phyloP scores from a whole-genome alignment of 2,888 invertebrate species.

The Isoperla grammatica region DNA sequence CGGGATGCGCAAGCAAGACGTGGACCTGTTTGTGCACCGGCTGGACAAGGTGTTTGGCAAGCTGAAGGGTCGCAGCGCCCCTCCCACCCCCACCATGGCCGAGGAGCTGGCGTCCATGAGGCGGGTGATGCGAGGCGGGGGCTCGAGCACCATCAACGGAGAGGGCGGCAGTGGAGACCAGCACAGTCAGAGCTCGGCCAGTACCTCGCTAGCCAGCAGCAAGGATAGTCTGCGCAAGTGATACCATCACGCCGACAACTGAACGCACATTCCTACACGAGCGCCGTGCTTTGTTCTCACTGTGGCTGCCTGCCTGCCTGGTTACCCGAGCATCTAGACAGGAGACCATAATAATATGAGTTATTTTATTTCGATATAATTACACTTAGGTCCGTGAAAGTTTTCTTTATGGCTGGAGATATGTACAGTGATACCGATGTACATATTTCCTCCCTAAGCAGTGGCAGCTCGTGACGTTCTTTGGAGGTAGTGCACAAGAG shows the following conservation, averaged over 20 bases:
- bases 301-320: too few species aligned
- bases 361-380: too few species aligned
- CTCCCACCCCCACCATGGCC: constrained; percentile 40
- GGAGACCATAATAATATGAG: too few species aligned
- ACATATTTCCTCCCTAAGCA: too few species aligned
- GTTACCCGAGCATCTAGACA: too few species aligned
- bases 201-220: constrained; percentile 40
- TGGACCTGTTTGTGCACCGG: constrained; percentile 61
- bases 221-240: constrained; percentile 41
- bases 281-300: too few species aligned
- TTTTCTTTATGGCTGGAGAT: too few species aligned
- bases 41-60: constrained; percentile 53
- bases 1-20: constrained; percentile 59
- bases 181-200: constrained; percentile 36
- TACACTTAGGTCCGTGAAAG: too few species aligned
- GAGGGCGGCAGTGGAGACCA: constrained; percentile 32
- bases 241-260: constrained; percentile 13
- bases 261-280: too few species aligned
- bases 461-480: too few species aligned
- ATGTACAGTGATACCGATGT: too few species aligned
- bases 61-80: constrained; percentile 39
- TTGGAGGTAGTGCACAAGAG: too few species aligned
- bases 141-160: constrained; percentile 28
- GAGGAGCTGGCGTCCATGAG: constrained; percentile 38
- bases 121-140: constrained; percentile 32